Percentiles rank a stretch among this genome's conserved stretches.
Conservation (phyloP, 2,113 vertebrate species). For the Ahaetulla prasina region DNA sequence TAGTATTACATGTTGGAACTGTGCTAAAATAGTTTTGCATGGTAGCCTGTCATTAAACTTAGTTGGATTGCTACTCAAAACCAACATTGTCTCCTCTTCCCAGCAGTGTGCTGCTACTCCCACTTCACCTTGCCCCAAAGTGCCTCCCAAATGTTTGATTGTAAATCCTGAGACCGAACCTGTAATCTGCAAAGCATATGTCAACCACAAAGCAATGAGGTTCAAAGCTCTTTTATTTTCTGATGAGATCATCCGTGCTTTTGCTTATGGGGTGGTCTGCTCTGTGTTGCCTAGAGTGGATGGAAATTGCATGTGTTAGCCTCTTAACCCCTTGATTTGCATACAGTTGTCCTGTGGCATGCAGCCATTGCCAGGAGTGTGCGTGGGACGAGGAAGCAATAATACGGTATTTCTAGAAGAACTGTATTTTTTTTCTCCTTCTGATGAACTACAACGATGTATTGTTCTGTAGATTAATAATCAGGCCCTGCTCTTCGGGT, state of each 20-base stretch:
- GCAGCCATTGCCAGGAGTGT: conserved; percentile 16
- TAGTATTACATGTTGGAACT: not conserved
- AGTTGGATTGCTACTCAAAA: not conserved
- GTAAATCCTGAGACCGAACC: not conserved
- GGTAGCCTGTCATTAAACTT: not conserved
- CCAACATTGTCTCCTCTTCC: not conserved
- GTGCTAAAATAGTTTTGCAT: not conserved
- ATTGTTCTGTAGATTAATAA: conserved; percentile 60
- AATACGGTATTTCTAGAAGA: conserved; percentile 10
- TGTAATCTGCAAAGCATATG: not conserved
- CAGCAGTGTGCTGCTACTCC: not conserved
- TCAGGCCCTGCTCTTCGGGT: conserved; percentile 46
- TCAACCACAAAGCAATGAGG: not conserved
- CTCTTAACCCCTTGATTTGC: not conserved
- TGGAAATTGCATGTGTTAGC: not conserved
- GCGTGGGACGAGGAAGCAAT: not conserved
- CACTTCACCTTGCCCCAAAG: not conserved
- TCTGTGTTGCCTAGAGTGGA: not conserved
- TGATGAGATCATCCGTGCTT: not conserved
- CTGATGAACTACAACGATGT: conserved; percentile 42
- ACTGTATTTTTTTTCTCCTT: not conserved
- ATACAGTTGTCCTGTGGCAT: conserved; percentile 11
- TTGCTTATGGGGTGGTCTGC: not conserved
- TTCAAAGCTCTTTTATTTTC: not conserved
- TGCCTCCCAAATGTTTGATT: not conserved